Evolutionary conservation across 1,140 invertebrate species (phyloP).

Genomic region (Rhagoletis pomonella): DNA sequence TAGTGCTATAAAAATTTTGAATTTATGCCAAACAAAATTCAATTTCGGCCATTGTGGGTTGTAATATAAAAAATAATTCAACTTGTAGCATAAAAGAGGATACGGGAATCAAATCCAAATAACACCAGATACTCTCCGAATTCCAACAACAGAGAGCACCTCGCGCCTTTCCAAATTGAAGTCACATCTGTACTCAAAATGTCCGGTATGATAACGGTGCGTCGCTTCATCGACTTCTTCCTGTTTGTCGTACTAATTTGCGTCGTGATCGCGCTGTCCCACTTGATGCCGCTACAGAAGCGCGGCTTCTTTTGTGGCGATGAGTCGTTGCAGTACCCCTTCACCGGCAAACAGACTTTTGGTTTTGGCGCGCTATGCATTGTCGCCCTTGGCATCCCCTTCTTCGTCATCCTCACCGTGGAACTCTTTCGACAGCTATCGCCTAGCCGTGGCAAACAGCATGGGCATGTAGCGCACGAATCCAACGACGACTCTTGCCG

Average conservation of each 20-base stretch:
- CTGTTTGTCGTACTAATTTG: constrained; percentile 66
- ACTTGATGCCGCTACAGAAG: constrained; percentile 81
- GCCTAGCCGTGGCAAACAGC: background rate
- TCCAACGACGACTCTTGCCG: constrained; percentile 58
- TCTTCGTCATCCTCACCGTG: constrained; percentile 64
- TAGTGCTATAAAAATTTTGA: too few species aligned
- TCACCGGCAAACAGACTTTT: constrained; percentile 82
- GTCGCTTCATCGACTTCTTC: constrained; percentile 58
- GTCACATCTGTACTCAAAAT: background rate
- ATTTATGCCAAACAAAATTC: too few species aligned
- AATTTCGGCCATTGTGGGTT: too few species aligned
- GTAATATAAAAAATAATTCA: too few species aligned
- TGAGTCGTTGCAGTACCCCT: constrained; percentile 91
- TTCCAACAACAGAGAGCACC: background rate
- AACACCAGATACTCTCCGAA: too few species aligned
- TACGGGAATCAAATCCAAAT: too few species aligned
- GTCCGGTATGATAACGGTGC: constrained; percentile 19
- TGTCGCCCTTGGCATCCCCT: constrained; percentile 61
- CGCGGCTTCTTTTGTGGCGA: constrained; percentile 97
- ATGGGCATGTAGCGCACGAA: background rate
- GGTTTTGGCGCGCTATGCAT: constrained; percentile 58
- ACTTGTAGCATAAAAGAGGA: too few species aligned
- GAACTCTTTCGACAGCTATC: constrained; percentile 70
- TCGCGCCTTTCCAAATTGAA: background rate
- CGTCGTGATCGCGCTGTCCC: constrained; percentile 61